A percentile compares a stretch with the other conserved stretches of the same genome.
phyloP scores from a whole-genome alignment of 2,797 vertebrate genomes.

The Hippocampus kuda region DNA sequence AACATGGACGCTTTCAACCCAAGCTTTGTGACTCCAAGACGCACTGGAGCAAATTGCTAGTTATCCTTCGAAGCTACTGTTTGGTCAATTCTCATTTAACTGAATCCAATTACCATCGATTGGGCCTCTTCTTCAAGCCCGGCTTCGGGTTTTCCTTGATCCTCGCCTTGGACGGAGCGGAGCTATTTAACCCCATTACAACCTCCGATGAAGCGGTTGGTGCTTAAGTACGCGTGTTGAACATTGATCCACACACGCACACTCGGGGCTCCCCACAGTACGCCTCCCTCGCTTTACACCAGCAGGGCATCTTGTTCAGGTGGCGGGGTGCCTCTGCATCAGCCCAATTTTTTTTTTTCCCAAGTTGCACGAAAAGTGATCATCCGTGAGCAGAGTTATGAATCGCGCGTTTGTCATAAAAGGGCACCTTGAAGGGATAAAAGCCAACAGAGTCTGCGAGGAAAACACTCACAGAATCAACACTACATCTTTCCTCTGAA shows the following conservation, averaged over 20 bases:
- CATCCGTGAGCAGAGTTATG: conserved; percentile 58
- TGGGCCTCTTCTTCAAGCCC: conserved; percentile 44
- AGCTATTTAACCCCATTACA: conserved; percentile 61
- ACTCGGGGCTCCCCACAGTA: conserved; percentile 40
- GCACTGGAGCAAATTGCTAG: conserved; percentile 46
- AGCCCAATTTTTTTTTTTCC: conserved; percentile 34
- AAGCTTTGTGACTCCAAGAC: conserved; percentile 11
- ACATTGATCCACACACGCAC: conserved; percentile 59
- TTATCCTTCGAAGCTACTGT: conserved; percentile 52
- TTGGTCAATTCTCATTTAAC: conserved; percentile 60
- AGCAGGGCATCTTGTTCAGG: conserved; percentile 63
- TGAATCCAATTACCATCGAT: conserved; percentile 64
- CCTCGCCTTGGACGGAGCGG: conserved; percentile 47
- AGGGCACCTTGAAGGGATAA: conserved; percentile 59
- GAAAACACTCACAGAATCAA: conserved; percentile 49
- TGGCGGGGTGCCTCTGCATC: conserved; percentile 59
- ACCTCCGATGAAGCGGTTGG: conserved; percentile 42
- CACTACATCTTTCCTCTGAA: conserved; percentile 45
- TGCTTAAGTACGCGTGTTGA: conserved; percentile 45
- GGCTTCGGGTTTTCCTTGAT: conserved; percentile 56
- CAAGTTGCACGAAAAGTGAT: conserved; percentile 64
- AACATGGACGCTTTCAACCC: conserved; percentile 30
- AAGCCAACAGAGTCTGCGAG: conserved; percentile 49
- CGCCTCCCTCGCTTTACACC: conserved; percentile 45
- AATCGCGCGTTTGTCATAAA: conserved; percentile 66